phyloP scores from a whole-genome alignment of 2,113 vertebrate species.

The Toxostoma redivivum region DNA sequence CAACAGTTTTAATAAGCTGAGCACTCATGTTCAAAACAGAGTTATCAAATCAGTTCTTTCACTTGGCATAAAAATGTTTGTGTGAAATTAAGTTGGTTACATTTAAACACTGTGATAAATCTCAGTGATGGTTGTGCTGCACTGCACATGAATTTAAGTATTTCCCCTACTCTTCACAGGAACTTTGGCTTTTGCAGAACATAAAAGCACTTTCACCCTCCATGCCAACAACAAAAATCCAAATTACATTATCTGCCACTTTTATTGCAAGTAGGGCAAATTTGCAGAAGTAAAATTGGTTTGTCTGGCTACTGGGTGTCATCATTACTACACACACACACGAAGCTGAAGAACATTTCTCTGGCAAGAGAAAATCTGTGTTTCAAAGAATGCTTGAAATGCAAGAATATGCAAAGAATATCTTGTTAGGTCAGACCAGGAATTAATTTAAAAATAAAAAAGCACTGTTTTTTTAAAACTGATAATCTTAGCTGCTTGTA shows the following conservation, averaged over 20 bases:
- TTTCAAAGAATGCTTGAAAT: background rate
- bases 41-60: constrained; percentile 48
- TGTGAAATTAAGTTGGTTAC: constrained; percentile 62
- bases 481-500: background rate
- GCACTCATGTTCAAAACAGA: constrained; percentile 22
- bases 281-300: constrained; percentile 4
- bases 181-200: background rate
- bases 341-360: background rate
- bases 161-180: background rate
- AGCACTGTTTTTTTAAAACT: background rate
- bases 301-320: constrained; percentile 26
- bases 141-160: constrained; percentile 12
- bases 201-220: background rate
- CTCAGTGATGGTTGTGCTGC: background rate
- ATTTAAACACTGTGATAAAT: constrained; percentile 54
- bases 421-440: background rate
- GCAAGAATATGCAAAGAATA: background rate
- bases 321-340: background rate
- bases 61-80: constrained; percentile 54
- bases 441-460: background rate
- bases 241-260: constrained; percentile 46
- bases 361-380: constrained; percentile 1
- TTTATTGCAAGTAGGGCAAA: background rate
- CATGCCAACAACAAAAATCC: background rate
- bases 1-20: constrained; percentile 1